Percentiles rank a stretch among this genome's conserved stretches.
phyloP scores from a whole-genome alignment of 2,888 invertebrate genomes.

The Folsomia manolachei region DNA sequence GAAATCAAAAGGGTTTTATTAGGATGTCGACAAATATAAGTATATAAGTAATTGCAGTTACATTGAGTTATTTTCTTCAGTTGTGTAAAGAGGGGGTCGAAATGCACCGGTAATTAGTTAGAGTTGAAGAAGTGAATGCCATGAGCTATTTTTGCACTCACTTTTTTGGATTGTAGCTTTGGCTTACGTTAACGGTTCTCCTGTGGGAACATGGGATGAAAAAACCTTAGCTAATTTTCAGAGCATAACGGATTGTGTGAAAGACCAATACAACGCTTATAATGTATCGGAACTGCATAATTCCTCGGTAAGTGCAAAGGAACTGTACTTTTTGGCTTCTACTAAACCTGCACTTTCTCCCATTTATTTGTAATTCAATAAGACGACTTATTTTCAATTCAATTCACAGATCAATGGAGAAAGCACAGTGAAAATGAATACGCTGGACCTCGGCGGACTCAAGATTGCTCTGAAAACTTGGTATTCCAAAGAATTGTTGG shows the following conservation, averaged over 20 bases:
- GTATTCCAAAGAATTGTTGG: background rate
- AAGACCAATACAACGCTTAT: constrained; percentile 13
- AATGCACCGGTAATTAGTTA: background rate
- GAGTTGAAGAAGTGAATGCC: background rate
- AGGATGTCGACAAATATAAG: too few relatives aligned
- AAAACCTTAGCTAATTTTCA: constrained; percentile 33
- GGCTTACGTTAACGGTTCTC: background rate
- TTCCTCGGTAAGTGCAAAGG: constrained; percentile 4
- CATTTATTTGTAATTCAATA: too few relatives aligned
- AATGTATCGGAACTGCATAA: background rate
- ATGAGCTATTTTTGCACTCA: too few relatives aligned
- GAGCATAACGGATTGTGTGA: constrained; percentile 28
- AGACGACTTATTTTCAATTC: too few relatives aligned
- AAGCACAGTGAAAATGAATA: constrained; percentile 14
- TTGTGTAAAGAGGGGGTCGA: too few relatives aligned
- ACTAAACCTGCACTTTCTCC: too few relatives aligned
- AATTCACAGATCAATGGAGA: constrained; percentile 25
- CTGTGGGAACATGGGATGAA: constrained; percentile 30
- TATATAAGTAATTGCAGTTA: too few relatives aligned
- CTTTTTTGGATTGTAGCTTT: background rate
- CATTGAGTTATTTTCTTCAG: too few relatives aligned
- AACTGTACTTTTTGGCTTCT: too few relatives aligned
- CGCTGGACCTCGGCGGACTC: constrained; percentile 21
- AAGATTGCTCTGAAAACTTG: constrained; percentile 21
- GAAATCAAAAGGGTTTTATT: too few relatives aligned